Percentiles rank a stretch among this genome's conserved stretches.
Conservation (phyloP, 2,797 vertebrate species). For the Limosa lapponica region DNA sequence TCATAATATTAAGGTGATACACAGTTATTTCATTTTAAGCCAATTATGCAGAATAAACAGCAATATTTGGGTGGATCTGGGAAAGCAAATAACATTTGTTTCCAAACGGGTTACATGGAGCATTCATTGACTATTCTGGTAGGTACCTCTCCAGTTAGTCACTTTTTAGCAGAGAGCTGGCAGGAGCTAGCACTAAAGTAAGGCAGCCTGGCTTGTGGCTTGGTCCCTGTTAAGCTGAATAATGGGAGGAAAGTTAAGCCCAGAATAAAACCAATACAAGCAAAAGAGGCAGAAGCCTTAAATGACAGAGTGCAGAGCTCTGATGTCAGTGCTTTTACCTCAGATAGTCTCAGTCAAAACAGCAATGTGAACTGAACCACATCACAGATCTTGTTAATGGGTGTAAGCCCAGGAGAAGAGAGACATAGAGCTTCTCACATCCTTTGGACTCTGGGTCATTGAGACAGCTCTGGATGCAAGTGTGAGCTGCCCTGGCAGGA, state of each 20-base stretch:
- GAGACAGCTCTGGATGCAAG: neutral
- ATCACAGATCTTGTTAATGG: neutral
- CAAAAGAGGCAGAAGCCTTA: neutral
- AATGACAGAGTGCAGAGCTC: neutral
- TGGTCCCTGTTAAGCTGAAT: neutral
- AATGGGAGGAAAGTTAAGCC: neutral
- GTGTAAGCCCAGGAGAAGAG: neutral
- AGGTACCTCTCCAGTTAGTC: conserved; percentile 11
- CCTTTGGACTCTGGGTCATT: neutral
- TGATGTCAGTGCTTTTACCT: neutral
- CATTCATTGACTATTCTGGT: neutral
- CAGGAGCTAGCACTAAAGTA: neutral
- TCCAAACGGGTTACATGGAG: neutral
- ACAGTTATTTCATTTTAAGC: neutral
- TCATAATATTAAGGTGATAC: neutral
- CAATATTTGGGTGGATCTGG: conserved; percentile 1
- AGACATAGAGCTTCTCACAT: neutral
- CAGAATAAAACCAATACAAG: neutral
- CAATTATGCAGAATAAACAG: conserved; percentile 32
- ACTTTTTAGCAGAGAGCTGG: neutral
- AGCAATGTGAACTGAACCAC: neutral
- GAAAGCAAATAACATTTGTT: conserved; percentile 2
- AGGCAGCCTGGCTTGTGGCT: neutral
- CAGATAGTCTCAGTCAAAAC: neutral
- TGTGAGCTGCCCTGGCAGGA: neutral